Base-by-base conservation (phyloP, 92 coral and sea anemone genomes). In the Phymanthus crucifer region DNA sequence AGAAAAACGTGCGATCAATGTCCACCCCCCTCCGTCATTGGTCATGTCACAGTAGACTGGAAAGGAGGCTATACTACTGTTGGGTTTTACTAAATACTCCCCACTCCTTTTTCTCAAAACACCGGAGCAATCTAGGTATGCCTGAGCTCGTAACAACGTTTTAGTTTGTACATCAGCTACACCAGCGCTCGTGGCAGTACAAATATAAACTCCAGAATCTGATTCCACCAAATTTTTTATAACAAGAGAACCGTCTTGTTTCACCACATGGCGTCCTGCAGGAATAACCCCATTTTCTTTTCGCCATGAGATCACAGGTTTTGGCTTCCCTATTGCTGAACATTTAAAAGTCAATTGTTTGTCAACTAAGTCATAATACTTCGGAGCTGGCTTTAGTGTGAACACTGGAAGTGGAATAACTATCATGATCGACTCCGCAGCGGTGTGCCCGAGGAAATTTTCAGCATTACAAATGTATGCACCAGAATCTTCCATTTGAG, bases 41-140 rank as follows among this genome's bases (percentile, higher is more conserved):
- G 75, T 65, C 83, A 78, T 40, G 83, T 78, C 83, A 78, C 83
- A 78, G 72, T 66, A 78, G 75, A 78, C 83, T 65, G 27, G 65
- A 78, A 78, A 78, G 67, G 66, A 3, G 6, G 26, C 82, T 67
- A 8, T 37, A 3, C 38, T 66, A 68, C 66, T 48, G 67, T 78
- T 74, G 0, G 75, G 83, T 43, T 78, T 36, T 14, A 78, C 16
- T 36, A 58, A 40, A 40, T 78, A 78, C 6, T 37, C 46, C 3
- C 75, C 75, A 9, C 37, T 66, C 19, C 58, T 43, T 1, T 43
- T 43, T 43, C 48, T 43, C 48, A 43, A 43, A 3, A 43, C 48
- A 43, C 1, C 48, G 0, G 48, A 5, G 48, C 48, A 43, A 43
- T 43, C 43, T 38, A 38, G n/a, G n/a, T n/a, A n/a, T n/a, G n/a